Base-by-base conservation (phyloP, 1,140 invertebrate species). In the Branchinecta lindahli region DNA sequence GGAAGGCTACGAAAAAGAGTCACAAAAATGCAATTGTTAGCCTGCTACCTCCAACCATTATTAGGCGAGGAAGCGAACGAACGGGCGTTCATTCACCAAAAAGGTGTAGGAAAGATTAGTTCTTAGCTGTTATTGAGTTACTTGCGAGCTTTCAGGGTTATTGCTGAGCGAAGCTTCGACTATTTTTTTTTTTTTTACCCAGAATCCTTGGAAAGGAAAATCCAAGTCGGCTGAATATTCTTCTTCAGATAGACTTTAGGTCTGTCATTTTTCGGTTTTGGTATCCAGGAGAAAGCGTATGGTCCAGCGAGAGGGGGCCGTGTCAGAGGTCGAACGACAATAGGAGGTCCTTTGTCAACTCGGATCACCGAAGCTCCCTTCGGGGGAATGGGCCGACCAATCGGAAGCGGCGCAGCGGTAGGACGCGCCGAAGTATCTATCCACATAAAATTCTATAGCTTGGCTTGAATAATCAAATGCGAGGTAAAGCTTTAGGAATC, bases 241-340 rank as follows among this genome's bases (percentile, higher is more conserved):
- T 85, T 81, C 78, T 85, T 84, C 73, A 92, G 84, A 80, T 89
- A 89, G 74, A 91, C 85, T 73, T 88, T 85, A 46, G 90, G 90
- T 75, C 72, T 72, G 68, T 84, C 84, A 78, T 87, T 87, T 70
- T 87, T 86, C 61, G 89, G 88, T 72, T 85, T 82, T 33, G 91
- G 91, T 69, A 92, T 86, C 71, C 88, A 84, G 76, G 90, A 92
- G 82, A 94, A 94, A 67, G 91, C 91, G 78, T 91, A 94, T 71
- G 90, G 91, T 66, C 91, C 91, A 69, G 89, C 91, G 73, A 88
- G 80, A 10, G 90, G 89, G 45, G 90, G 88, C 74, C 90, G 81
- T 4, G 89, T 90, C 72, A 84, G 88, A 45, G 85, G 82, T 46
- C 66, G 72, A 45, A 73, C 45, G 46, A 74, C 71, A 66, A 78